phyloP scores from a whole-genome alignment of 2,113 vertebrate species.

The Struthio camelus region DNA sequence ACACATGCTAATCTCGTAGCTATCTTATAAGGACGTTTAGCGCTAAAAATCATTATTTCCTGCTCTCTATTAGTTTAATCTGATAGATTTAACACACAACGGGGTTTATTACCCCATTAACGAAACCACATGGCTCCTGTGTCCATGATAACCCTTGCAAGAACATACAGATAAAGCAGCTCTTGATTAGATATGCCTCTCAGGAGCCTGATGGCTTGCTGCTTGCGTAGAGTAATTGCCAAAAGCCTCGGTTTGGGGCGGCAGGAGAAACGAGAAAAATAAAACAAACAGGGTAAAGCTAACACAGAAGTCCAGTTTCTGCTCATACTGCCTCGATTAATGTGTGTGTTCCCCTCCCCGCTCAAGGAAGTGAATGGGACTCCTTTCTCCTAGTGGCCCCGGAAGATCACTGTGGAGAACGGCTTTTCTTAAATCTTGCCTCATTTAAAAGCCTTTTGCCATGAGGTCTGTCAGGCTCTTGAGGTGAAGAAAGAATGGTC shows the following conservation, averaged over 20 bases:
- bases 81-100: neutral
- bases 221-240: fast-evolving
- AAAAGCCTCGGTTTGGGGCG: neutral
- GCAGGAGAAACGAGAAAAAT: neutral
- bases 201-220: neutral
- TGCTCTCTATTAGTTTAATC: neutral
- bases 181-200: neutral
- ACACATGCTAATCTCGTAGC: neutral
- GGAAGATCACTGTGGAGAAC: neutral
- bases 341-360: no score
- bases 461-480: neutral
- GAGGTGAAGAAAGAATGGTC: neutral
- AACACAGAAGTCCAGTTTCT: neutral
- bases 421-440: neutral
- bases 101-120: neutral
- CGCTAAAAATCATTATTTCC: neutral
- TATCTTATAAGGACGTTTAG: neutral
- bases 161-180: neutral
- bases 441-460: neutral
- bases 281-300: fast-evolving
- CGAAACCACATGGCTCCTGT: neutral
- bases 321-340: neutral
- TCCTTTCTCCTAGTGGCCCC: neutral
- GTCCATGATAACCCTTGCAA: neutral
- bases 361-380: neutral